Base-by-base conservation (phyloP, 2,797 vertebrate species). In the Periparus ater region DNA sequence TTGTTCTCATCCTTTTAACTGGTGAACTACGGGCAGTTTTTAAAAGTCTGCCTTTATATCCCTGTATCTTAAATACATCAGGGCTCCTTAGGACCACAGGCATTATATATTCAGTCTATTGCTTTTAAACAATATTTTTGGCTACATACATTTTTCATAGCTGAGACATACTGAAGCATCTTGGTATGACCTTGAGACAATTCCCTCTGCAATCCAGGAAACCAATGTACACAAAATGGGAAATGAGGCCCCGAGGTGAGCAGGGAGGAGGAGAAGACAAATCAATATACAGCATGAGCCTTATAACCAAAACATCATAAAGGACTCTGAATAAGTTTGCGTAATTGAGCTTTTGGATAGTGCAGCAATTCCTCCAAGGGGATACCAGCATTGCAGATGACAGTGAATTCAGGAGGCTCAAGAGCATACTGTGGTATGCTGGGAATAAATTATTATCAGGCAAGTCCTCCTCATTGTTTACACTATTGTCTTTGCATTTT, bases 101-200 rank as follows among this genome's bases (percentile, higher is more conserved):
- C 27, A 48, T 67, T 85, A 81, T 89, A 70, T 75, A 85, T 90
- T 63, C 66, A 76, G 32, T 45, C 44, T 54, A 29, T 87, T 90
- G 91, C 82, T 95, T 93, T 94, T 66, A 82, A 86, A 82, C 27
- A 94, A 19, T 84, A 48, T 76, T 91, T 87, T 94, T 54, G 53
- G 17, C 30, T 80, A 55, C 76, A 62, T 80, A 45, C 20, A 30
- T 84, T 89, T 95, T 95, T 90, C 63, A 38, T 83, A 38, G 38
- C 67, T 89, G 50, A 94, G 50, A 82, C 63, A 60, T 71, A 61
- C 75, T 84, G 67, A 81, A 66, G 54, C 23, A 27, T 71, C 71
- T 82, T 72, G 29, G 8, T 78, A 58, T 84, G 93, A 93, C 95
- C 89, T 96, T 96, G 93, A 91, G 77, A 88, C 45, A 83, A 62